Base-by-base conservation (phyloP, 2,888 invertebrate genomes). In the Drosophila paranaensis region DNA sequence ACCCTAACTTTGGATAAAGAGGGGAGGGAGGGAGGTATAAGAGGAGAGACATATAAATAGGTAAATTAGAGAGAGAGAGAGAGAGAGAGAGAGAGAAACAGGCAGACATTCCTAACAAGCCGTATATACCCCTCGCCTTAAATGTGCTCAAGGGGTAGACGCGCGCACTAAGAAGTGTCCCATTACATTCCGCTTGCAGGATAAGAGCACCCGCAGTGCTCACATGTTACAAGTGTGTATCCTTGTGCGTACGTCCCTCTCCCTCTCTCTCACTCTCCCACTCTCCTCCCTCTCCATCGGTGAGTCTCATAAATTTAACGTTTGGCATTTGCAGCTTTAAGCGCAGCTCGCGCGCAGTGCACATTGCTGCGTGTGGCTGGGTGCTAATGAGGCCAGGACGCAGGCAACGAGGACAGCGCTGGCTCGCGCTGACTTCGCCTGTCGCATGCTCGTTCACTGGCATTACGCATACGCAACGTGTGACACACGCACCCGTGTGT, bases 401-500 rank as follows among this genome's bases (percentile, higher is more conserved):
- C 39, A 53, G 43, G 6, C 63, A 60, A 66, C 60, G 57, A 66
- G 37, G 56, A 62, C 40, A 53, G 25, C 25, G 13, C 11, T 16
- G 30, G 10, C 30, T 48, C n/a, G 50, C 40, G 51, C 50, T 16
- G 43, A 39, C 66, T 46, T 50, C 11, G 40, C 16, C 40, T 42
- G 8, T 55, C 55, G 16, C 40, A 55, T 20, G 37, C 55, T 40
- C 40, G 25, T 55, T 16, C 39, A 13, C 16, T 50, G 53, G 0
- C 62, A 56, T 62, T 75, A 77, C 78, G 46, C 80, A 85, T 83
- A 85, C 85, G 82, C 61, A 74, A 64, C 68, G 85, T 77, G 71
- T 57, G 54, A n/a, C 61, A 56, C 5, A 66, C 60, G 37, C 48
- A 1, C 6, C 2, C 10, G 8, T 13, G 13, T 25, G 37, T 35